Percentiles rank a stretch among this genome's conserved stretches.
phyloP scores from a whole-genome alignment of 2,797 vertebrate species.

The Thaleichthys pacificus region DNA sequence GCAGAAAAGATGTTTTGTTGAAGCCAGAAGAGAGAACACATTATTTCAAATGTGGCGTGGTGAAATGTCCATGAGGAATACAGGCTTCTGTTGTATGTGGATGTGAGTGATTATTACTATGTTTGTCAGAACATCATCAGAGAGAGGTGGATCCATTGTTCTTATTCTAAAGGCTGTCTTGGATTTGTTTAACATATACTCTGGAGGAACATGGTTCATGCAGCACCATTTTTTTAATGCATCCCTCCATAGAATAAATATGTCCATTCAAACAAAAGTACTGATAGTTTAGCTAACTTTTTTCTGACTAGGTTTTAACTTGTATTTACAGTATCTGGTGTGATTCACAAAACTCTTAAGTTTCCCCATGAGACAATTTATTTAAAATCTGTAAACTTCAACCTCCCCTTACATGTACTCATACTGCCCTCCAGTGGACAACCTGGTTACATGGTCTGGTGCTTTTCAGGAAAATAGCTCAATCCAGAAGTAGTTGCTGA shows the following conservation, averaged over 20 bases:
- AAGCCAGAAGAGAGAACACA: conserved; percentile 38
- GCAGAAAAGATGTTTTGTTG: conserved; percentile 54
- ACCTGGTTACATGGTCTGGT: not conserved
- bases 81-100: not conserved
- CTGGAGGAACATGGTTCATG: no score
- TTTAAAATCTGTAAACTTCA: not conserved
- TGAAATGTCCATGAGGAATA: conserved; percentile 35
- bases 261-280: not conserved
- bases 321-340: not conserved
- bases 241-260: no score
- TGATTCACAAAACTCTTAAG: not conserved
- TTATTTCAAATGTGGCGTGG: conserved; percentile 37
- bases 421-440: conserved; percentile 59
- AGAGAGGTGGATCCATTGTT: not conserved
- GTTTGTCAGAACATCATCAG: conserved; percentile 21
- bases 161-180: no score
- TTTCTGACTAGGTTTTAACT: not conserved
- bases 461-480: not conserved
- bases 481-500: not conserved
- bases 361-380: not conserved
- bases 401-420: not conserved
- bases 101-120: conserved; percentile 24
- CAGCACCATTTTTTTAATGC: no score
- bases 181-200: no score
- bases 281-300: not conserved